phyloP scores from a whole-genome alignment of 2,797 vertebrate species.

The Babyrousa celebensis region DNA sequence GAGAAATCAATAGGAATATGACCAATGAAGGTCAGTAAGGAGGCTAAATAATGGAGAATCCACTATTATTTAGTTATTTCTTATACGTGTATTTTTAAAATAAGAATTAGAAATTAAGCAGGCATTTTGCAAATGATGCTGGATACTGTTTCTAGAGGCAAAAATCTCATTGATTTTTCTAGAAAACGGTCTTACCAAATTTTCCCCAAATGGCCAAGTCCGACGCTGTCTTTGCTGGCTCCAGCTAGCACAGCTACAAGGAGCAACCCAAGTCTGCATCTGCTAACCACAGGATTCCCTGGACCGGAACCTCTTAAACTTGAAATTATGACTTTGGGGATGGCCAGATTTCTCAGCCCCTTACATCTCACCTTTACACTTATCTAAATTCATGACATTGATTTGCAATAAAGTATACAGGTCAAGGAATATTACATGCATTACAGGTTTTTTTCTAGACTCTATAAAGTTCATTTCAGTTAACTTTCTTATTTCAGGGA shows the following conservation, averaged over 20 bases:
- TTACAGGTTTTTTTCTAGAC: neutral
- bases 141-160: neutral
- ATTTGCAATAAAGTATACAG: neutral
- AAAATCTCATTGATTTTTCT: slow-evolving; percentile 21
- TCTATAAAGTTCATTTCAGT: neutral
- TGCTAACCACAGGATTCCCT: too few relatives aligned
- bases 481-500: neutral
- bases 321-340: too few relatives aligned
- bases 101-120: slow-evolving; percentile 4
- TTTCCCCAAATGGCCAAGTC: too few relatives aligned
- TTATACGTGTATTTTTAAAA: slow-evolving; percentile 46
- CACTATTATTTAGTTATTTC: neutral
- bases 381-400: too few relatives aligned
- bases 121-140: slow-evolving; percentile 31
- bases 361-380: too few relatives aligned
- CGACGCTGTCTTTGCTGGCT: too few relatives aligned
- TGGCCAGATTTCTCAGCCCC: too few relatives aligned
- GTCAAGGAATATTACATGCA: neutral
- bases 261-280: too few relatives aligned
- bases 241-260: too few relatives aligned
- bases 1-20: neutral
- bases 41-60: too few relatives aligned
- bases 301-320: too few relatives aligned
- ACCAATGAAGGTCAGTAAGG: neutral
- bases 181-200: too few relatives aligned